Base-by-base conservation (phyloP, 2,113 vertebrate species). In the Puffinus mauretanicus region DNA sequence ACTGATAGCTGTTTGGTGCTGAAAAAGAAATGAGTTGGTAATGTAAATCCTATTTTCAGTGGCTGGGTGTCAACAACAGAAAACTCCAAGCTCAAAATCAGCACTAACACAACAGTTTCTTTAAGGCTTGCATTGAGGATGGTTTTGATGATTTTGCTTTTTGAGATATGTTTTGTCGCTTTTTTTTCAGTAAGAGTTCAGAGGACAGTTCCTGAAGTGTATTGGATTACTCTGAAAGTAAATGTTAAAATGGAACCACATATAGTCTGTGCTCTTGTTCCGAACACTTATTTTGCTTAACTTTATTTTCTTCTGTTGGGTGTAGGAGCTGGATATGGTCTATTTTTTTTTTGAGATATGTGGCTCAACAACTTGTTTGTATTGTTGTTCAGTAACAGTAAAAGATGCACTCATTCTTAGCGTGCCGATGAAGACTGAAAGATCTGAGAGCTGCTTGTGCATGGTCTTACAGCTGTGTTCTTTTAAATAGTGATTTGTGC, bases 401-500 rank as follows among this genome's bases (percentile, higher is more conserved):
- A 55, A 67, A 22, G 15, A 11, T 13, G 24, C 26, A 16, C 1
- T 75, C 13, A 8, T 26, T 7, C 30, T 65, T 66, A 26, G 47
- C 0, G 0, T 72, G 38, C 20, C 1, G 0, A 11, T 57, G 55
- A 69, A n/a, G 47, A 40, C 47, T 51, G 54, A 40, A 84, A 52
- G 36, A 64, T 32, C 15, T 4, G 27, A 94, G 42, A 22, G 22
- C 51, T 84, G 22, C 19, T 60, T 75, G 47, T 1, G 1, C 12
- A 5, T 29, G 36, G 18, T 29, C 18, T 60, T 57, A n/a, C 27
- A 57, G 10, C 36, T 83, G 13, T 79, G 4, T 73, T 73, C 27
- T 67, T 77, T 36, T 5, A 20, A 36, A 17, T 6, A 64, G 7
- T 27, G 25, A 29, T 76, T 70, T 86, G 18, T 88, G 16, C 4